phyloP scores from a whole-genome alignment of 2,888 invertebrate species.

The Eupithecia subfuscata region DNA sequence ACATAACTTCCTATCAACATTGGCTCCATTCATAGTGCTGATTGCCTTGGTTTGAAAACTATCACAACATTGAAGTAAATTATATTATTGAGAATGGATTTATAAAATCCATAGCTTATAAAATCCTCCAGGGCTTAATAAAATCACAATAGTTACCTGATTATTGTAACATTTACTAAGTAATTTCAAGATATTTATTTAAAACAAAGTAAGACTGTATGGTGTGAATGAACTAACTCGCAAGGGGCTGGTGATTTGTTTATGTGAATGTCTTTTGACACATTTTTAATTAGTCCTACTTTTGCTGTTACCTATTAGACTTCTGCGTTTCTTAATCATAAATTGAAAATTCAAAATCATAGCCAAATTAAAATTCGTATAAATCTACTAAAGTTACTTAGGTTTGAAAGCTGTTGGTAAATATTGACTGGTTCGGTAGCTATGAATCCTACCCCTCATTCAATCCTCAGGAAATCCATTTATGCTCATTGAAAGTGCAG shows the following conservation, averaged over 20 bases:
- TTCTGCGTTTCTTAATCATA: background rate
- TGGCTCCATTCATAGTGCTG: constrained; percentile 39
- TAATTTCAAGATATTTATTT: background rate
- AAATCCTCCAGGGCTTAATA: too few species aligned
- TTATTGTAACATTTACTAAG: background rate
- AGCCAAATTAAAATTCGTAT: background rate
- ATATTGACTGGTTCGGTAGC: background rate
- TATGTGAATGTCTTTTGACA: background rate
- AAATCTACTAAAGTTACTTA: background rate
- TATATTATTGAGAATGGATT: background rate
- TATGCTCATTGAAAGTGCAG: background rate
- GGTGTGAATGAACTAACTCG: background rate
- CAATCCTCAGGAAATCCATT: background rate
- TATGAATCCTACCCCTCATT: background rate
- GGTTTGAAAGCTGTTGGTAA: background rate
- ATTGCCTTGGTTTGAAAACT: constrained; percentile 40
- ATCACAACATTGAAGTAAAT: constrained; percentile 17
- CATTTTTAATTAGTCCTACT: background rate
- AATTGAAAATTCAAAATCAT: too few species aligned
- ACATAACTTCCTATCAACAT: constrained; percentile 70
- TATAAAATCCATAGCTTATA: too few species aligned
- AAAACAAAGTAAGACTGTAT: background rate
- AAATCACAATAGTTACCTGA: background rate
- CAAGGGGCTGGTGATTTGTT: background rate
- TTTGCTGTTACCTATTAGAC: background rate